A percentile compares a stretch with the other conserved stretches of the same genome.
These are phyloP conservation scores for Patiria miniata DNA, from an alignment of 35 echinoderm and acorn worm genomes.

Conservation along the genomic window DNA sequence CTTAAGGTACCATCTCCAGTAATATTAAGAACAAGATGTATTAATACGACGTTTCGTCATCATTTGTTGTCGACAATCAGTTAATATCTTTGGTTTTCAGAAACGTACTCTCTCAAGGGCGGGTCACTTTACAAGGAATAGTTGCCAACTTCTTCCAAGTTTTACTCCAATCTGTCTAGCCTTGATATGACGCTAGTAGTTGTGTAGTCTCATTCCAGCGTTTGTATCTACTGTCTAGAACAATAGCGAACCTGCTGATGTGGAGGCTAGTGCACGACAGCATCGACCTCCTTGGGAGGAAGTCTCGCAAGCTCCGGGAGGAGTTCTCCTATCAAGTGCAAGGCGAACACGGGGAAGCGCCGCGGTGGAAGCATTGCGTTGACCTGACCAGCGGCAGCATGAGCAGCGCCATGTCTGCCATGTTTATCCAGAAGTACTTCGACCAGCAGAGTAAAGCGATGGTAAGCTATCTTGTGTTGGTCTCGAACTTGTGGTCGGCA, in stretches of 20 bases:
- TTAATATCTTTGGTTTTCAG: no score
- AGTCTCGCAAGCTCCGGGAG: constrained; percentile 30
- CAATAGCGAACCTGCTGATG: constrained; percentile 63
- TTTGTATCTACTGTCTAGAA: constrained; percentile 30
- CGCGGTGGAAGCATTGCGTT: constrained; percentile 69
- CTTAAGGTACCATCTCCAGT: no score
- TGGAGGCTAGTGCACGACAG: constrained; percentile 49
- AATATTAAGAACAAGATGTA: no score
- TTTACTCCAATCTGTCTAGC: no score
- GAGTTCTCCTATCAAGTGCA: constrained; percentile 27
- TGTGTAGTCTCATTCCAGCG: background rate
- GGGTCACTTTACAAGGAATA: no score
- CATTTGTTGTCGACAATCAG: no score
- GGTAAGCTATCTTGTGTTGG: constrained; percentile 37
- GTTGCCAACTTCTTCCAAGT: no score
- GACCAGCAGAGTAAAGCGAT: constrained; percentile 64
- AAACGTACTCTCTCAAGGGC: no score
- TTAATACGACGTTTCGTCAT: no score
- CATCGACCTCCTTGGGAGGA: constrained; percentile 20
- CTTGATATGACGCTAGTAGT: no score
- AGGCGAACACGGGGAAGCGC: constrained; percentile 48
- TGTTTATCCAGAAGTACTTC: constrained; percentile 70
- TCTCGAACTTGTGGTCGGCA: no score
- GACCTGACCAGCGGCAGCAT: constrained; percentile 23
- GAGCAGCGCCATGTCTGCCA: constrained; percentile 33